Percentiles rank a stretch among this genome's conserved stretches.
phyloP scores from a whole-genome alignment of 1,140 invertebrate species.

The Diuraphis noxia region DNA sequence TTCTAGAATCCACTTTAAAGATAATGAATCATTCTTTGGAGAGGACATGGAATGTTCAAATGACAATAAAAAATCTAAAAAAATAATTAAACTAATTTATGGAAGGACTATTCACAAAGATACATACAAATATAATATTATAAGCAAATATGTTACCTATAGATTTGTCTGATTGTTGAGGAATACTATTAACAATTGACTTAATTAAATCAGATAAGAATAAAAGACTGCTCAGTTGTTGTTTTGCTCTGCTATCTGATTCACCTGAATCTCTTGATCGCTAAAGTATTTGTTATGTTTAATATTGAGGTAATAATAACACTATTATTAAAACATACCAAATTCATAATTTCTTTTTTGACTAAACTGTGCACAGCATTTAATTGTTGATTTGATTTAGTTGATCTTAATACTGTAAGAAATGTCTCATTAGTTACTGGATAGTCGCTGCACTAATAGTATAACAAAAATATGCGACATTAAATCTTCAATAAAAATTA shows the following conservation, averaged over 20 bases:
- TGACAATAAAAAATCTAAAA: conserved; percentile 50
- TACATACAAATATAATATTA: background rate
- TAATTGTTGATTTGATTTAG: conserved; percentile 78
- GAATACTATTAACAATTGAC: conserved; percentile 25
- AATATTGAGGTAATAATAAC: conserved; percentile 50
- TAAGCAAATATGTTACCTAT: conserved; percentile 19
- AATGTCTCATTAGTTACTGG: conserved; percentile 80
- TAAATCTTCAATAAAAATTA: background rate
- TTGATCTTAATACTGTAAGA: conserved; percentile 76
- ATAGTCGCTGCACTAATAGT: conserved; percentile 75
- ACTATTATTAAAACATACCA: conserved; percentile 37
- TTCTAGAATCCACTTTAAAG: conserved; percentile 77
- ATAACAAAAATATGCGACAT: conserved; percentile 53
- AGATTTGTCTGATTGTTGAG: conserved; percentile 41
- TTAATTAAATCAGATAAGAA: conserved; percentile 52
- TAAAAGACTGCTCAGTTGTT: conserved; percentile 46
- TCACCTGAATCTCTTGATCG: conserved; percentile 50
- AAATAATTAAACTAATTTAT: background rate
- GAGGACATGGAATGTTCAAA: conserved; percentile 41
- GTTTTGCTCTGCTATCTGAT: conserved; percentile 46
- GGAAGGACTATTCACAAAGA: background rate
- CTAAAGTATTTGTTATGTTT: conserved; percentile 50
- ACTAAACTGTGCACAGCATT: conserved; percentile 78
- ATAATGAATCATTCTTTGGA: conserved; percentile 54
- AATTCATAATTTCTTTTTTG: conserved; percentile 58